These are phyloP conservation scores for Antedon bifida DNA, from an alignment of 35 echinoderm and acorn worm genomes.

Conservation along the genomic window DNA sequence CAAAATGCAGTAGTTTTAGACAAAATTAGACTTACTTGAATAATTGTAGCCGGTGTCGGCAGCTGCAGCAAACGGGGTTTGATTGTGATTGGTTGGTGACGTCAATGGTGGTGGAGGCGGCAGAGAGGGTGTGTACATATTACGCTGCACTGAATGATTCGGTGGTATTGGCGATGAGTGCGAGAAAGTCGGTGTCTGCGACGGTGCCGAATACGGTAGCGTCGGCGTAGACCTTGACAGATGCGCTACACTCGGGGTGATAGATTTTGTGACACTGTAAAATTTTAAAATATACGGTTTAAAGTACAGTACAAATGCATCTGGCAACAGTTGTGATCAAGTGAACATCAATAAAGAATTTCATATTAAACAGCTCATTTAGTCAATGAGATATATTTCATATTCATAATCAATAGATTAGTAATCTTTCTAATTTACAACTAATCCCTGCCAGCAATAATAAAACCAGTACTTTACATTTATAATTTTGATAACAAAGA, in stretches of 20 bases:
- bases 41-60: background rate
- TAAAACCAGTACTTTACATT: too few relatives aligned
- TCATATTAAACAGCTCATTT: too few relatives aligned
- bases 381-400: too few relatives aligned
- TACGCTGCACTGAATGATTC: background rate
- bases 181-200: background rate
- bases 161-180: background rate
- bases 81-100: background rate
- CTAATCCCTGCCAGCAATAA: too few relatives aligned
- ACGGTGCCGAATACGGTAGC: background rate
- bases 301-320: too few relatives aligned
- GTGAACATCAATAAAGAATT: too few relatives aligned
- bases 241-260: background rate
- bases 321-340: too few relatives aligned
- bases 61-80: background rate
- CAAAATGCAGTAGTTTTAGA: too few relatives aligned
- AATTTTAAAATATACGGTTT: background rate
- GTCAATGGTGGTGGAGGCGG: conserved; percentile 13
- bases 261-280: background rate
- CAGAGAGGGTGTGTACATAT: conserved; percentile 7
- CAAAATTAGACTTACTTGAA: background rate
- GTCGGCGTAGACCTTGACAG: background rate
- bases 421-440: too few relatives aligned
- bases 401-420: too few relatives aligned
- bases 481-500: too few relatives aligned